Evolutionary conservation across 2,888 invertebrate genomes (phyloP).

Genomic region (Diaprepes abbreviatus): DNA sequence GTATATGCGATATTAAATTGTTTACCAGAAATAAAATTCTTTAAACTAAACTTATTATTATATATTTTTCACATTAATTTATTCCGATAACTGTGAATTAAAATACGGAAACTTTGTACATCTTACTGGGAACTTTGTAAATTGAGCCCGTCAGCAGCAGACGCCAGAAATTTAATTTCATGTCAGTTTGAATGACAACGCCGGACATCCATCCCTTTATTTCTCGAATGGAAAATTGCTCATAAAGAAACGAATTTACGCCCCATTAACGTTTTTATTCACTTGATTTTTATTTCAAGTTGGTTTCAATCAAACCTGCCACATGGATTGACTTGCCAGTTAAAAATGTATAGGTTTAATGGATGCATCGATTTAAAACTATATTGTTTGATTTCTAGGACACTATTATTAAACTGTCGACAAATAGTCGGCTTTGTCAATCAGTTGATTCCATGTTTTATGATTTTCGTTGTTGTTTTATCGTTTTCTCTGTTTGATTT

Average conservation of each 20-base stretch:
- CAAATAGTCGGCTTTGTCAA: no score
- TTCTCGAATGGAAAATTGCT: slow-evolving; percentile 26
- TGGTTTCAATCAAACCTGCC: slow-evolving; percentile 9
- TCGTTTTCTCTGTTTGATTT: no score
- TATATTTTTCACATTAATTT: no score
- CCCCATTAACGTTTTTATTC: slow-evolving; percentile 6
- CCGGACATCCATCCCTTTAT: slow-evolving; percentile 15
- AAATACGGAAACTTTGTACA: background rate
- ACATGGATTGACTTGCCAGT: background rate
- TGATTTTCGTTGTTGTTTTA: no score
- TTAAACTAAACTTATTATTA: no score
- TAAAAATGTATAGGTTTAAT: slow-evolving; percentile 4
- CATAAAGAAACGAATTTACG: slow-evolving; percentile 11
- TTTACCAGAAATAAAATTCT: no score
- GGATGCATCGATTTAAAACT: background rate
- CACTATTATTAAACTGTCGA: background rate
- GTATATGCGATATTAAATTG: no score
- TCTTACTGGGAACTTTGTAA: background rate
- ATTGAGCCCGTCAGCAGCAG: background rate
- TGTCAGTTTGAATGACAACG: slow-evolving; percentile 21
- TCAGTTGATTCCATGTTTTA: no score
- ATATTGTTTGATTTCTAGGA: background rate
- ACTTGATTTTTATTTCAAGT: slow-evolving; percentile 11
- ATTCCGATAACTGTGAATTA: background rate
- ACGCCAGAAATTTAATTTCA: slow-evolving; percentile 24